phyloP scores from a whole-genome alignment of 2,797 vertebrate genomes.

The Lates japonicus region DNA sequence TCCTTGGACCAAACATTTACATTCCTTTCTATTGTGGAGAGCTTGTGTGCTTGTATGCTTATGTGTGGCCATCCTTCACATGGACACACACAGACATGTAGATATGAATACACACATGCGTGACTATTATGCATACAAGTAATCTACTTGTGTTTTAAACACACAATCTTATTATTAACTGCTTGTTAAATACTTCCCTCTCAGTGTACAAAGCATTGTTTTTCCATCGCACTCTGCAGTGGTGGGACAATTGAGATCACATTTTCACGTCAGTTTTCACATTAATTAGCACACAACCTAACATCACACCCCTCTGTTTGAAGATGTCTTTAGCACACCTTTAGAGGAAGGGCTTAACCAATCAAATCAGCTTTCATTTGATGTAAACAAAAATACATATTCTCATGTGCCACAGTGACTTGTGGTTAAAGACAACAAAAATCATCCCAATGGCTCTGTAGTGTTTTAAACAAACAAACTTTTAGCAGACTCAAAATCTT shows the following conservation, averaged over 20 bases:
- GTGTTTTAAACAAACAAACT: neutral
- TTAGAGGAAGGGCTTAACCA: neutral
- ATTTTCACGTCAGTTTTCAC: neutral
- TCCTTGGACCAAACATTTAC: conserved; percentile 76
- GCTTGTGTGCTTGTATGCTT: no score
- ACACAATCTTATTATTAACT: neutral
- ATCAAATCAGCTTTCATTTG: neutral
- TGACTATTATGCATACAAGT: neutral
- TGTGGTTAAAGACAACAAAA: neutral
- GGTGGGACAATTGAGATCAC: neutral
- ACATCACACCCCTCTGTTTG: neutral
- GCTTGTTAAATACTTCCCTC: neutral
- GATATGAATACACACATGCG: conserved; percentile 6
- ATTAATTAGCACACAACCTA: neutral
- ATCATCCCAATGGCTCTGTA: no score
- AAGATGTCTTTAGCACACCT: neutral
- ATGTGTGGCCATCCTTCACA: conserved; percentile 24
- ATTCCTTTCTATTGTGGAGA: conserved; percentile 76
- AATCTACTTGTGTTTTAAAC: neutral
- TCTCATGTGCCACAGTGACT: neutral
- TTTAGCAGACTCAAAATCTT: no score
- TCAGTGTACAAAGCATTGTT: neutral
- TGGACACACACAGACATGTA: neutral
- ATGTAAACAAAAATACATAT: neutral
- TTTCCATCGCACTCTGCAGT: no score